phyloP scores from a whole-genome alignment of 2,113 vertebrate genomes.

The Speoplatyrhinus poulsoni region DNA sequence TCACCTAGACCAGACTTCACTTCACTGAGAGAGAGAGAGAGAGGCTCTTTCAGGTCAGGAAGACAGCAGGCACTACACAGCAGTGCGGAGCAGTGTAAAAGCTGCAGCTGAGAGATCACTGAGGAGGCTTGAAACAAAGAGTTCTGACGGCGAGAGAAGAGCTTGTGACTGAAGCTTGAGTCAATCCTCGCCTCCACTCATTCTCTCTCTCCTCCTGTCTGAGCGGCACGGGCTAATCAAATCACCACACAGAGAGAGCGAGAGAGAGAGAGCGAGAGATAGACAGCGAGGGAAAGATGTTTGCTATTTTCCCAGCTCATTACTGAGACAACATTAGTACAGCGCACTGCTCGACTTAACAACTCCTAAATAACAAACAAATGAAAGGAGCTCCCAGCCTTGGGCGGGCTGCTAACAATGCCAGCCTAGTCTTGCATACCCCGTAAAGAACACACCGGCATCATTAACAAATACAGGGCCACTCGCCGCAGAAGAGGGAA shows the following conservation, averaged over 20 bases:
- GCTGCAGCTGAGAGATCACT: background rate
- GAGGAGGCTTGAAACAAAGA: background rate
- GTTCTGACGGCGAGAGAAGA: background rate
- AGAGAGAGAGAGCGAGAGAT: constrained; percentile 7
- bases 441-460: constrained; percentile 16
- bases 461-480: constrained; percentile 18
- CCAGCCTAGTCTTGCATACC: constrained; percentile 24
- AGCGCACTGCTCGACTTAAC: constrained; percentile 33
- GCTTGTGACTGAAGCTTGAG: background rate
- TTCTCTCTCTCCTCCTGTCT: constrained; percentile 9
- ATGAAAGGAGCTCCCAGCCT: constrained; percentile 27
- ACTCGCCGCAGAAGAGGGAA: background rate
- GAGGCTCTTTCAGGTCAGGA: too few species aligned
- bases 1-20: too few species aligned
- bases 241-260: constrained; percentile 14
- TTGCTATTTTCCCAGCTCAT: constrained; percentile 48
- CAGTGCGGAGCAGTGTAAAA: background rate
- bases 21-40: too few species aligned
- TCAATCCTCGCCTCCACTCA: constrained; percentile 11
- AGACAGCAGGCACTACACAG: background rate
- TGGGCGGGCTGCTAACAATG: constrained; percentile 19
- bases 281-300: constrained; percentile 10
- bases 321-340: constrained; percentile 49
- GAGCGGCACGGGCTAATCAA: constrained; percentile 27
- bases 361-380: constrained; percentile 47